Percentiles rank a stretch among this genome's conserved stretches.
These are phyloP conservation scores for Hirtodrosophila cameraria DNA, from an alignment of 2,888 invertebrate species.

Conservation along the genomic window DNA sequence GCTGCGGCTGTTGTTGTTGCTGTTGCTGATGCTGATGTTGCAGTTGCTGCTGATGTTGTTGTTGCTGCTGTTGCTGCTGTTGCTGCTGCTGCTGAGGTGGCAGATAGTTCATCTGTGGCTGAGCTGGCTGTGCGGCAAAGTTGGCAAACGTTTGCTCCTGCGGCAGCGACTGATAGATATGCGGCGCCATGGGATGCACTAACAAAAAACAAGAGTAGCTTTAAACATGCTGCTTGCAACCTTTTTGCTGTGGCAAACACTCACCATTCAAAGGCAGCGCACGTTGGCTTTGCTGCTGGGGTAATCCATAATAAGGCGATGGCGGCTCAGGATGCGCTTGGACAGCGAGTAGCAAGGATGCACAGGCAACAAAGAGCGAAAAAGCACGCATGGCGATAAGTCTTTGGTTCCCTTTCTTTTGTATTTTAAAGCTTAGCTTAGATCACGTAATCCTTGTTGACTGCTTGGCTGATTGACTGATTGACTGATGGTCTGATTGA, in stretches of 20 bases:
- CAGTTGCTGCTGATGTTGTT: conserved; percentile 36
- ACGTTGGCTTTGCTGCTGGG: conserved; percentile 82
- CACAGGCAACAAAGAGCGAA: conserved; percentile 74
- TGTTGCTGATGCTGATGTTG: too few species aligned
- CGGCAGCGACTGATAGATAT: conserved; percentile 76
- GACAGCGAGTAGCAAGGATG: conserved; percentile 73
- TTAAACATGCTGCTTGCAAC: background rate
- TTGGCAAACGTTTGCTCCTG: conserved; percentile 68
- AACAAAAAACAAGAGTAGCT: background rate
- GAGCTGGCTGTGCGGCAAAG: conserved; percentile 50
- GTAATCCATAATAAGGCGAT: conserved; percentile 82
- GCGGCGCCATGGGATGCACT: conserved; percentile 65
- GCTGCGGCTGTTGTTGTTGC: too few species aligned
- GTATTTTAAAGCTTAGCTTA: conserved; percentile 81
- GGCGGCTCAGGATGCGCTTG: conserved; percentile 82
- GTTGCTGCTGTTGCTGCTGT: conserved; percentile 38
- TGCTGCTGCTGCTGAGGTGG: conserved; percentile 55
- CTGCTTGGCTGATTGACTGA: conserved; percentile 12
- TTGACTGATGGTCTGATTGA: conserved; percentile 9
- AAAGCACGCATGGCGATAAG: conserved; percentile 80
- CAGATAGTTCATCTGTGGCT: conserved; percentile 61
- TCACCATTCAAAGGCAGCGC: conserved; percentile 84
- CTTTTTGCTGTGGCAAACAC: conserved; percentile 42
- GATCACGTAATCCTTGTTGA: conserved; percentile 80
- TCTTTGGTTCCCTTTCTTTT: too few species aligned